Evolutionary conservation across 1,140 invertebrate genomes (phyloP), one percentile per base, ranked within the genome.

Genomic region (Venturia canescens): DNA sequence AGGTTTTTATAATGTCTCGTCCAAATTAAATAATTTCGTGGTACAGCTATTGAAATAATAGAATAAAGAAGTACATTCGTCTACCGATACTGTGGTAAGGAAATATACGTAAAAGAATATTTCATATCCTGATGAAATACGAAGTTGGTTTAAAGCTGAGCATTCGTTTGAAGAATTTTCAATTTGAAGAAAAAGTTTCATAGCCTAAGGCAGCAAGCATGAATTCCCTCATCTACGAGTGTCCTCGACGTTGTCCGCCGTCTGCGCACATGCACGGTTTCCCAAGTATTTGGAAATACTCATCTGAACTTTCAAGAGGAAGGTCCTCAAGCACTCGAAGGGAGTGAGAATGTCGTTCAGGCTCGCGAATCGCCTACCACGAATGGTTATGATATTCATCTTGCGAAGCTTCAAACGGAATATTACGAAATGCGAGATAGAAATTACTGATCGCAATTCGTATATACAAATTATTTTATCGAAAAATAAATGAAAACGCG

Each of bases 131-230:
- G 50, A 53, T 53, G 50, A 53, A 53, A 53, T 53, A 4, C n/a
- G 50, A n/a, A 4, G 50, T n/a, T 21, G 50, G 60, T 63, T 23
- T 26, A 23, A 23, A 23, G 60, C 60, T 63, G 60, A 63, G 60
- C 18, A 23, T 21, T 21, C 23, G 60, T 63, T 63, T 63, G 60
- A 63, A 26, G 21, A 63, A 63, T 63, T 63, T 63, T 63, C 60
- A 63, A 63, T 63, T 63, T 23, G n/a, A 23, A 63, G 60, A 63
- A 63, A 63, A 63, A 63, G 60, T 63, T 63, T 63, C 23, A 23
- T 63, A 26, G 60, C 60, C 60, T 13, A 21, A 63, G 60, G 60
- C 60, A 23, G 60, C 60, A 63, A 63, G 60, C 60, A 63, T 63
- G 23, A 63, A 63, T 63, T 63, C 60, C 9, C 53, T 23, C 23